These are phyloP conservation scores for Plebejus anna DNA, from an alignment of 2,888 invertebrate genomes.

Conservation along the genomic window DNA sequence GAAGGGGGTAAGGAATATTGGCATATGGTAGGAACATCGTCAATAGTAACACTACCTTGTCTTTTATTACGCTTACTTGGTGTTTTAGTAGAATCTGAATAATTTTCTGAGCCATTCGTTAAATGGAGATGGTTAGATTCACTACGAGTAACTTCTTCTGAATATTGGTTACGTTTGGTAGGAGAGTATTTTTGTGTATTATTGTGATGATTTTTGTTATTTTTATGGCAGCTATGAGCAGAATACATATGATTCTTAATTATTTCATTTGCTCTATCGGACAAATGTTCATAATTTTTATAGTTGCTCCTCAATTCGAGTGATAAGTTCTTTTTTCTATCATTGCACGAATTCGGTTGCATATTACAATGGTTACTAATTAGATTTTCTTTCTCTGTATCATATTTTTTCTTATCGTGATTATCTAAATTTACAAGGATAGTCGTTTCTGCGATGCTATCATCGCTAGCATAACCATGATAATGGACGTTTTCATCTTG, in stretches of 20 bases:
- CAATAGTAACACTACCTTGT: conserved; percentile 69
- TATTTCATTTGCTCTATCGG: conserved; percentile 25
- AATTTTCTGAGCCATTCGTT: neutral
- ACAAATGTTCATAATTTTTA: conserved; percentile 38
- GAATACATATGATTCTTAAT: conserved; percentile 35
- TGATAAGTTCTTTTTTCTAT: conserved; percentile 54
- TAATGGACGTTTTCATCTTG: conserved; percentile 50
- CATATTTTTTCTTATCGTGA: conserved; percentile 44
- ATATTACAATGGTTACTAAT: conserved; percentile 23
- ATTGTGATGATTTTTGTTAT: conserved; percentile 13
- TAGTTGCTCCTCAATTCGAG: conserved; percentile 58
- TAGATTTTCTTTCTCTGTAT: conserved; percentile 39
- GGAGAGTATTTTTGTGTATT: conserved; percentile 25
- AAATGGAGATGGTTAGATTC: neutral
- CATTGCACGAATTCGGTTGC: conserved; percentile 37
- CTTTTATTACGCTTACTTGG: conserved; percentile 42
- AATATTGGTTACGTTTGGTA: neutral
- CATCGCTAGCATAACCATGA: conserved; percentile 77
- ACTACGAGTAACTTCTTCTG: neutral
- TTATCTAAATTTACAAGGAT: conserved; percentile 69
- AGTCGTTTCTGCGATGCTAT: conserved; percentile 74
- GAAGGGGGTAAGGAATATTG: conserved; percentile 68
- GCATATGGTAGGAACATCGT: conserved; percentile 74
- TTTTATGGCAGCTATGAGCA: neutral
- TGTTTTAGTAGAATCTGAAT: neutral